A percentile compares a stretch with the other conserved stretches of the same genome.
phyloP scores from a whole-genome alignment of 2,888 invertebrate genomes.

The Drosophila testacea region DNA sequence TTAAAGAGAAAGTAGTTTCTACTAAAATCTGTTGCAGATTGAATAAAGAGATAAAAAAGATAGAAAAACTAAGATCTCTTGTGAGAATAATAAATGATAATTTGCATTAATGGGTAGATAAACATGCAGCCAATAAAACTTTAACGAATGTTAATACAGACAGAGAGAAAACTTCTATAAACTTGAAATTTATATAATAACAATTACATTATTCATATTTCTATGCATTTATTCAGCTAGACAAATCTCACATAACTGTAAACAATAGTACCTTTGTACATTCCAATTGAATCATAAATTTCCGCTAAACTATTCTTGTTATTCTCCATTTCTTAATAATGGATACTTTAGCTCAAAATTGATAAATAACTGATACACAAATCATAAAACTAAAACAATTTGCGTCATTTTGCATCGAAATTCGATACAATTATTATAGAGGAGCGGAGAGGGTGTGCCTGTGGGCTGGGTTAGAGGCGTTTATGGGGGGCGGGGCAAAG shows the following conservation, averaged over 20 bases:
- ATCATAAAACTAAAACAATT: constrained; percentile 15
- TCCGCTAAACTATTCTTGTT: background rate
- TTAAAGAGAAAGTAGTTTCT: too few relatives aligned
- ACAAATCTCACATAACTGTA: background rate
- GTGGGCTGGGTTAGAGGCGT: background rate
- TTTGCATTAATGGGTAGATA: too few relatives aligned
- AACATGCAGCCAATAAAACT: constrained; percentile 3
- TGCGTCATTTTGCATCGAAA: constrained; percentile 22
- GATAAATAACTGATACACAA: constrained; percentile 13
- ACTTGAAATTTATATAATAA: too few relatives aligned
- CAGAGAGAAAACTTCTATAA: background rate
- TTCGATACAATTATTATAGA: constrained; percentile 25
- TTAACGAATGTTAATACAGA: background rate
- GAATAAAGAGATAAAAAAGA: background rate
- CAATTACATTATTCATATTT: too few relatives aligned
- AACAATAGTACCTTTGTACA: background rate
- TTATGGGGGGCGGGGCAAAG: constrained; percentile 17
- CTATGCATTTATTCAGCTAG: too few relatives aligned
- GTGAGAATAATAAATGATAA: background rate
- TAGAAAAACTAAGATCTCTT: background rate
- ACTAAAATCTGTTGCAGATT: background rate
- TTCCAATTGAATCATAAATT: background rate
- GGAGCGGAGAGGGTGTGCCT: background rate
- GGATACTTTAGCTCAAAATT: background rate
- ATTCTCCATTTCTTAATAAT: background rate